Base-by-base conservation (phyloP, 2,888 invertebrate genomes). In the Mongoloraphidia duomilia region DNA sequence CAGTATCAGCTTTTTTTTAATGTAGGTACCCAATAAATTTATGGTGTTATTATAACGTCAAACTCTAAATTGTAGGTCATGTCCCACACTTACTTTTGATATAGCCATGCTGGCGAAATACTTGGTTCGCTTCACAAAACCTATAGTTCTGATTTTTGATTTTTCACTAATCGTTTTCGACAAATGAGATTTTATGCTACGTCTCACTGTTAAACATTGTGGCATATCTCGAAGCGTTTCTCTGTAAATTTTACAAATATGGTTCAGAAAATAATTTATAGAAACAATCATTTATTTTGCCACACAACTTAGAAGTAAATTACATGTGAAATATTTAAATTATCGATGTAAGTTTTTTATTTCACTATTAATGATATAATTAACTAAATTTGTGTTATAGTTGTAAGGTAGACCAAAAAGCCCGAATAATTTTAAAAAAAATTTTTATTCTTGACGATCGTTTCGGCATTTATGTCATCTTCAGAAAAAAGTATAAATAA, bases 171-270 rank as follows among this genome's bases (percentile, higher is more conserved):
- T 74, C 0, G 79, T 76, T 53, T 59, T 65, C 17, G 75, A 72
- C 36, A 84, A 65, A 61, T 78, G 79, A 37, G 74, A 74, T 55
- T 80, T 80, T 1, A 85, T 76, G 42, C 71, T 70, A 54, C 82
- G 69, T 64, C 84, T 85, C 59, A 82, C 72, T 2, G 80, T 78
- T 49, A 86, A 63, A 41, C 79, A 75, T 60, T 83, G 81, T 0
- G 84, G 80, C 59, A 85, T 72, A 50, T 81, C 79, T 41, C 80
- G 70, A 38, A 85, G 64, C 1, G 81, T 79, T 55, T 81, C 80
- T 56, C 81, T 80, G 57, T 10, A 65, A 61, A 52, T 43, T 9
- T 34, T 45, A 17, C 40, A 9, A 26, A 38, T 38, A 5, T 38
- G 43, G 48, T 35, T 35, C 36, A 41, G n/a, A 34, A 43, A 45